phyloP scores from a whole-genome alignment of 92 coral and sea anemone genomes.

The Bergia puertoricense region DNA sequence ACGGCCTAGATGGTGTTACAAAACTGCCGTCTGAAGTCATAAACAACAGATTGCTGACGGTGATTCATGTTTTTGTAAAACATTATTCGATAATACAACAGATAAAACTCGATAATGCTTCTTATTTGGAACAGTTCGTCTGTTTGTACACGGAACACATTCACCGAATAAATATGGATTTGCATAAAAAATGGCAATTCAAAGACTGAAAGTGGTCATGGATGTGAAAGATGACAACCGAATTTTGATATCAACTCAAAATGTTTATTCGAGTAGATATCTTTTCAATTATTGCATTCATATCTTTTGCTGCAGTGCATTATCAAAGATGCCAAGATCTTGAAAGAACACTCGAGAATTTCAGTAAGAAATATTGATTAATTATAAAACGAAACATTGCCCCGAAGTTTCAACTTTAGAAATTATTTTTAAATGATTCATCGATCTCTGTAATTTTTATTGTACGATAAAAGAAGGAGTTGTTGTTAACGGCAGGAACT shows the following conservation, averaged over 20 bases:
- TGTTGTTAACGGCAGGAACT: no score
- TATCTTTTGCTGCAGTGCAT: neutral
- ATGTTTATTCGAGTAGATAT: neutral
- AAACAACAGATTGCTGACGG: neutral
- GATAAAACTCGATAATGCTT: neutral
- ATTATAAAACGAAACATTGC: no score
- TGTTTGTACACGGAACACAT: neutral
- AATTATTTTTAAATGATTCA: no score
- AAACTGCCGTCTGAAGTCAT: neutral
- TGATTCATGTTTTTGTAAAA: neutral
- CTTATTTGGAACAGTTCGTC: neutral
- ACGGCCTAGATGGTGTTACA: neutral
- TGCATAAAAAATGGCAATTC: neutral
- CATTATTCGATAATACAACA: neutral
- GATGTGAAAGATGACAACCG: neutral
- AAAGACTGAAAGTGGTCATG: neutral
- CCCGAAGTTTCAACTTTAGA: no score
- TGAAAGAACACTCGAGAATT: no score
- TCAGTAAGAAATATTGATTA: neutral
- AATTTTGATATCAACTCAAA: neutral
- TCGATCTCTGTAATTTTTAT: neutral
- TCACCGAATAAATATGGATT: no score
- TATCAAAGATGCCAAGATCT: no score
- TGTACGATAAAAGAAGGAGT: neutral
- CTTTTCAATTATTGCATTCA: no score